Conservation (phyloP, 1,140 invertebrate species). For the Drosophila pectinifera region DNA sequence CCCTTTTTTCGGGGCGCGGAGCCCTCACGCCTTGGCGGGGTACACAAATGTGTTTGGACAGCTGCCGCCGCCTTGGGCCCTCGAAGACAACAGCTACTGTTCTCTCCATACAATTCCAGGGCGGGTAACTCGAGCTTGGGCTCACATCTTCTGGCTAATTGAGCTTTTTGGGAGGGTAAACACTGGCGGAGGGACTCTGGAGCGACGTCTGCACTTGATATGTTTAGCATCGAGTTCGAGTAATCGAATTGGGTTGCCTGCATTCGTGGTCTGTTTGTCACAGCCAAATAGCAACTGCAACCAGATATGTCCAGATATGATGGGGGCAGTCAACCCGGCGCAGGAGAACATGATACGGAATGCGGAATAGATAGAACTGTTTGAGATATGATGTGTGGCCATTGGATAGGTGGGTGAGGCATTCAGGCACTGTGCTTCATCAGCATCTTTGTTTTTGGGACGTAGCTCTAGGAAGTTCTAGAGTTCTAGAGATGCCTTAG, state of each 20-base stretch:
- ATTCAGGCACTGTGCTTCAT: neutral
- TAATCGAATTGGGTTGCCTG: conserved; percentile 39
- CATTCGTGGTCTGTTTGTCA: conserved; percentile 56
- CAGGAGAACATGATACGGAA: neutral
- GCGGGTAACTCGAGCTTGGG: conserved; percentile 55
- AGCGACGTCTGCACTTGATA: conserved; percentile 66
- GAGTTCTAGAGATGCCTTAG: neutral
- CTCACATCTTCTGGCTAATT: conserved; percentile 52
- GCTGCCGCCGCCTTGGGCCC: conserved; percentile 38
- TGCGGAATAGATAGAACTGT: conserved; percentile 9
- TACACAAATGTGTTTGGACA: conserved; percentile 63
- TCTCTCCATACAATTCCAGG: conserved; percentile 7
- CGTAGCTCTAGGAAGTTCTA: neutral
- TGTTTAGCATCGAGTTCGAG: conserved; percentile 19
- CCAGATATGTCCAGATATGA: conserved; percentile 10
- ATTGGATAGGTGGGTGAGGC: conserved; percentile 3
- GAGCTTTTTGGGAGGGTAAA: conserved; percentile 51
- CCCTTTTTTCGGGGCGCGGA: conserved; percentile 20
- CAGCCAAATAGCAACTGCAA: conserved; percentile 43
- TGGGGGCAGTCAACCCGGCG: conserved; percentile 11
- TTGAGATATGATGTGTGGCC: conserved; percentile 12
- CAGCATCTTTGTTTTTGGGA: neutral
- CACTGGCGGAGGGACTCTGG: neutral
- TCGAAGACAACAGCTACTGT: conserved; percentile 41
- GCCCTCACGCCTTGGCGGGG: conserved; percentile 24